These are phyloP conservation scores for Zele albiditarsus DNA, from an alignment of 2,888 invertebrate species.

Conservation along the genomic window DNA sequence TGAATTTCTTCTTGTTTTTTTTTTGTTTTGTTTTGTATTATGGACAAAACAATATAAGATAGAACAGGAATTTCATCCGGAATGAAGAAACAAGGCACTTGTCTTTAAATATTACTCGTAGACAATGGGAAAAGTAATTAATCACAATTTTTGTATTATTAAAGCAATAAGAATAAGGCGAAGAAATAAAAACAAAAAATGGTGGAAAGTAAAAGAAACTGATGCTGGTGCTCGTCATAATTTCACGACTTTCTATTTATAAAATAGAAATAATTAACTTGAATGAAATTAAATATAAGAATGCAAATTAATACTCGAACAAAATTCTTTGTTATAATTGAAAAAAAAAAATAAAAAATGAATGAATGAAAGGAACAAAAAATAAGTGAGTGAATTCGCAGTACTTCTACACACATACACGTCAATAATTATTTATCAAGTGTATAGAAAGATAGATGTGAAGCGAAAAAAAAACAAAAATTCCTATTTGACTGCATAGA, in stretches of 20 bases:
- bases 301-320: not conserved
- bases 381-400: not conserved
- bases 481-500: not conserved
- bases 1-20: not conserved
- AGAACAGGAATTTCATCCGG: not conserved
- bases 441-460: constrained; percentile 21
- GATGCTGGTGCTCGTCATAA: not conserved
- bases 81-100: constrained; percentile 23
- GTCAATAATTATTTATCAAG: constrained; percentile 42
- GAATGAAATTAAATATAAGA: not conserved
- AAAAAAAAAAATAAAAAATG: not conserved
- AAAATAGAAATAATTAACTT: not conserved
- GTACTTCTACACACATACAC: constrained; percentile 41
- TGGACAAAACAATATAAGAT: constrained; percentile 1
- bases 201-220: not conserved
- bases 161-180: not conserved
- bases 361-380: too few relatives aligned
- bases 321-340: not conserved
- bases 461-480: not conserved
- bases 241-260: constrained; percentile 10
- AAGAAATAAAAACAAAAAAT: not conserved
- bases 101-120: constrained; percentile 18
- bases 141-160: constrained; percentile 17
- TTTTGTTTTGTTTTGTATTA: constrained; percentile 2
- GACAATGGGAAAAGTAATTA: constrained; percentile 15